phyloP scores from a whole-genome alignment of 1,140 invertebrate genomes.

The Gyrodactylus bullatarudis region DNA sequence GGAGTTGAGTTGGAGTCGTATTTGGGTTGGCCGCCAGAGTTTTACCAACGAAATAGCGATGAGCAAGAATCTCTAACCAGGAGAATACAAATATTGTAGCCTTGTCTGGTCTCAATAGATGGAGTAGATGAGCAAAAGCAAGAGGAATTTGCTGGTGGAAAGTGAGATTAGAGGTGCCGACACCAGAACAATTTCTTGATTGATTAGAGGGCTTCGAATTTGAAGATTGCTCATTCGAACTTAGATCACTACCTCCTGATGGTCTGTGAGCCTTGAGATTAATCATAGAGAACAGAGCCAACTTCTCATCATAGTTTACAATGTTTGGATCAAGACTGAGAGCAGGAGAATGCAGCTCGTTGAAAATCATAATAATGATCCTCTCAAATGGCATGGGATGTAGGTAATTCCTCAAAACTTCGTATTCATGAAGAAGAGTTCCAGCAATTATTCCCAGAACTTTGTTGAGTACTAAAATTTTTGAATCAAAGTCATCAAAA shows the following conservation, averaged over 20 bases:
- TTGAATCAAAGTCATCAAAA: conserved; percentile 25
- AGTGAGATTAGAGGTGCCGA: conserved; percentile 10
- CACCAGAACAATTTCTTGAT: background rate
- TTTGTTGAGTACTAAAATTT: conserved; percentile 81
- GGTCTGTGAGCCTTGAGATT: background rate
- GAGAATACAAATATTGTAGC: conserved; percentile 84
- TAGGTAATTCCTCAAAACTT: conserved; percentile 43
- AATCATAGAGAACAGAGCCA: background rate
- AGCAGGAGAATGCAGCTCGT: conserved; percentile 70
- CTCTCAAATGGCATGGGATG: conserved; percentile 85
- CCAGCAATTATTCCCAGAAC: conserved; percentile 72
- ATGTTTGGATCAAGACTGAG: conserved; percentile 25
- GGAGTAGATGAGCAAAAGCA: conserved; percentile 21
- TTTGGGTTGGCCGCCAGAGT: conserved; percentile 50
- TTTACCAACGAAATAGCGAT: conserved; percentile 67
- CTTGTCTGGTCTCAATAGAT: conserved; percentile 51
- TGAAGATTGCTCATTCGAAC: background rate
- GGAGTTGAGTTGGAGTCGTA: conserved; percentile 21
- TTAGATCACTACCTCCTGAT: background rate
- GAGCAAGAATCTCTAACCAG: conserved; percentile 81
- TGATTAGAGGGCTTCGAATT: background rate
- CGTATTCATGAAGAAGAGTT: conserved; percentile 69
- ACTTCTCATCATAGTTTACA: background rate
- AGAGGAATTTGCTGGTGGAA: conserved; percentile 37
- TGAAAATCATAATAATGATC: conserved; percentile 77